These are phyloP conservation scores for Panagrolaimus sp. DNA, from an alignment of 1,140 invertebrate species.

Conservation along the genomic window DNA sequence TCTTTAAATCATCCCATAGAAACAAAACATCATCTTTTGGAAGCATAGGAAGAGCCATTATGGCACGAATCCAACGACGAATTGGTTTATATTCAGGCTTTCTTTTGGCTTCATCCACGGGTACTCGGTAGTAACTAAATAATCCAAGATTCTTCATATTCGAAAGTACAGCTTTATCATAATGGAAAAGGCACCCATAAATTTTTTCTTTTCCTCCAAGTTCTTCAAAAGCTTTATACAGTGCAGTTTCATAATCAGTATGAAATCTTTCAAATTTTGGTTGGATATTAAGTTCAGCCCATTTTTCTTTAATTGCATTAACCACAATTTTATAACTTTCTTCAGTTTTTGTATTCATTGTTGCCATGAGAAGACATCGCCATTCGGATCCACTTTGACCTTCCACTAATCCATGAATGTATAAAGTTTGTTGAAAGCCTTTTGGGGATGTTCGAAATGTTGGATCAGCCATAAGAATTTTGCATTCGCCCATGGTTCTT, in stretches of 20 bases:
- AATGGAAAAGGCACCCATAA: slow-evolving; percentile 7
- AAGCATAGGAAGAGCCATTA: not conserved
- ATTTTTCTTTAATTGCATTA: not conserved
- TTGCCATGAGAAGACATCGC: not conserved
- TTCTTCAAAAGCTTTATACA: not conserved
- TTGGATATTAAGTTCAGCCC: not conserved
- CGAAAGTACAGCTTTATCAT: not conserved
- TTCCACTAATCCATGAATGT: not conserved
- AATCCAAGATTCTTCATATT: not conserved
- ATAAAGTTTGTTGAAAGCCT: not conserved
- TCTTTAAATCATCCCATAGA: not conserved
- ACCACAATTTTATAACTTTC: not conserved
- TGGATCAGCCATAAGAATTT: not conserved
- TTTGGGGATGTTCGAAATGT: not conserved
- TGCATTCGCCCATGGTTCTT: not conserved
- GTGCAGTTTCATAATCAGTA: not conserved
- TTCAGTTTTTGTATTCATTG: not conserved
- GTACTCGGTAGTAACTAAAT: not conserved
- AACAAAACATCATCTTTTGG: not conserved
- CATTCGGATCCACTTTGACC: not conserved
- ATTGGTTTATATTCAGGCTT: not conserved
- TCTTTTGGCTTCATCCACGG: too few relatives aligned
- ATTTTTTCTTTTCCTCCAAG: not conserved
- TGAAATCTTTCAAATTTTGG: not conserved
- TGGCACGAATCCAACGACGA: not conserved